These are phyloP conservation scores for Lordiphosa andalusiaca DNA, from an alignment of 2,888 invertebrate genomes.

Conservation along the genomic window DNA sequence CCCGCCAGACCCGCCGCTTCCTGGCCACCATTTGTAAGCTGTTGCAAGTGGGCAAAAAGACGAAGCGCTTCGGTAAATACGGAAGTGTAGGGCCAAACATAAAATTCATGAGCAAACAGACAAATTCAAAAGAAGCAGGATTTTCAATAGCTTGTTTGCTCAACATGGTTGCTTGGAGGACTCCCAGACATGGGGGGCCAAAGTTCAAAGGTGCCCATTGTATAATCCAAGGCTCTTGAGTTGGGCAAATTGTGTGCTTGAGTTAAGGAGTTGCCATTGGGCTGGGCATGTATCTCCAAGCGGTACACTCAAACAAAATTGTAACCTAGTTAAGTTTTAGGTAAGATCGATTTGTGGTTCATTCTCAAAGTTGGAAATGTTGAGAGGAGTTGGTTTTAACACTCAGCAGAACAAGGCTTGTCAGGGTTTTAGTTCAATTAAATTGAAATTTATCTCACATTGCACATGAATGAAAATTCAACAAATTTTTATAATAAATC, in stretches of 20 bases:
- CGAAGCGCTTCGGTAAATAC: slow-evolving; percentile 38
- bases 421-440: no score
- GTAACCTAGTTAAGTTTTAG: no score
- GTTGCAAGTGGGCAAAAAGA: slow-evolving; percentile 15
- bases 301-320: no score
- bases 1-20: slow-evolving; percentile 31
- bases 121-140: slow-evolving; percentile 46
- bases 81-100: slow-evolving; percentile 52
- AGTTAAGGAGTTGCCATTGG: no score
- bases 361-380: no score
- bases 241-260: slow-evolving; percentile 11
- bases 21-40: slow-evolving; percentile 21
- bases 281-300: no score
- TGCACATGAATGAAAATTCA: no score
- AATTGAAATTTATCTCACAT: no score
- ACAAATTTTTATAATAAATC: no score
- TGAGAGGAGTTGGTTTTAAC: no score
- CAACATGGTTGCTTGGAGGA: slow-evolving; percentile 3
- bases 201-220: slow-evolving; percentile 70
- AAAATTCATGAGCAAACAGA: slow-evolving; percentile 18
- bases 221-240: slow-evolving; percentile 54
- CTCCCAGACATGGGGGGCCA: slow-evolving; percentile 17
- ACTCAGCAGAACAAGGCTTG: no score
- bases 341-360: no score
- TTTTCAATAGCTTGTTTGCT: slow-evolving; percentile 56